Conservation (phyloP, 2,888 invertebrate genomes). For the Arenicola marina region DNA sequence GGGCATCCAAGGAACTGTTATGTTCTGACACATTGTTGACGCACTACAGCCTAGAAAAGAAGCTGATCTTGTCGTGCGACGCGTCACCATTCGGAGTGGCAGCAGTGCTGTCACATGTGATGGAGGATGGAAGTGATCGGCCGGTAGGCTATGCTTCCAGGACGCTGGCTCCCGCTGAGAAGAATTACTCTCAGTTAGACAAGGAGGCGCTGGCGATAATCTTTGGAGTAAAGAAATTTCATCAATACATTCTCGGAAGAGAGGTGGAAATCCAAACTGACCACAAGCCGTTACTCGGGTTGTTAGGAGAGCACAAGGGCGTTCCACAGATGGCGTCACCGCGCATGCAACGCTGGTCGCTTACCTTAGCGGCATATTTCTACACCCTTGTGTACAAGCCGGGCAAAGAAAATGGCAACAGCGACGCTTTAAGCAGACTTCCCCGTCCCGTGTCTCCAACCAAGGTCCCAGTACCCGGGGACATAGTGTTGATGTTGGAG, state of each 20-base stretch:
- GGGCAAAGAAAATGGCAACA: too few species aligned
- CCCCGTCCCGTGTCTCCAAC: too few species aligned
- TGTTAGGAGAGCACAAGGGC: conserved; percentile 15
- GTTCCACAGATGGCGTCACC: conserved; percentile 46
- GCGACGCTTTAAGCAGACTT: too few species aligned
- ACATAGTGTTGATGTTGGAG: too few species aligned
- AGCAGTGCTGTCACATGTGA: conserved; percentile 41
- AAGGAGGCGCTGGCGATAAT: conserved; percentile 25
- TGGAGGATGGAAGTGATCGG: conserved; percentile 16
- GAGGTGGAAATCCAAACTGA: conserved; percentile 25
- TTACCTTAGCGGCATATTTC: conserved; percentile 4
- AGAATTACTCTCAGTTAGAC: conserved; percentile 3
- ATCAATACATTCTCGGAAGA: conserved; percentile 36
- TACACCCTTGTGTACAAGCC: conserved; percentile 3
- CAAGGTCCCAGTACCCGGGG: too few species aligned
- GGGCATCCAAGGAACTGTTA: neutral
- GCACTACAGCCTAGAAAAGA: neutral
- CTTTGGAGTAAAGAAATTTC: conserved; percentile 35
- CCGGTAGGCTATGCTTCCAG: too few species aligned
- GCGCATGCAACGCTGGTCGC: conserved; percentile 48
- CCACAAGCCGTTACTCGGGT: conserved; percentile 23
- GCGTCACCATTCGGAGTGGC: conserved; percentile 55
- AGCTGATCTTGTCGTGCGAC: conserved; percentile 54
- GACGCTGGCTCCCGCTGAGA: too few species aligned
- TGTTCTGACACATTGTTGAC: neutral